Evolutionary conservation across 2,797 vertebrate genomes (phyloP).

Genomic region (Ciconia nigra): DNA sequence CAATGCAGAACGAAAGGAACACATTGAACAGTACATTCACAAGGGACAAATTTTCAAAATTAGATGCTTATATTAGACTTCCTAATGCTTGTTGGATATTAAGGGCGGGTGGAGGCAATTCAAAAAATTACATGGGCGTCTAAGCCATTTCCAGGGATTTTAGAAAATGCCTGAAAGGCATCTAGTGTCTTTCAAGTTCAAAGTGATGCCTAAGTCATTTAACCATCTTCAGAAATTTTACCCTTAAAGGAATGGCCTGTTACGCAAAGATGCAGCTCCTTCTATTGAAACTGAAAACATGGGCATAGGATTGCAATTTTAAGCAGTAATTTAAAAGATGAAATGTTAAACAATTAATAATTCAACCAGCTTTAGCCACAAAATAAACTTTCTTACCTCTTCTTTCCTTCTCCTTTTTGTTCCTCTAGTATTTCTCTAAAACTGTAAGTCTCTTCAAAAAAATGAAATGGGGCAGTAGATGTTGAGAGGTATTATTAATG

Average conservation of each 20-base stretch:
- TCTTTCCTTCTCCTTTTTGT: background rate
- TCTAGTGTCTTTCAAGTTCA: background rate
- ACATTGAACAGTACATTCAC: background rate
- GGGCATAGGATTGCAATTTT: background rate
- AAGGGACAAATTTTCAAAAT: background rate
- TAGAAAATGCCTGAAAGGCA: background rate
- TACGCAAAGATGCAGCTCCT: background rate
- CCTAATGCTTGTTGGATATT: background rate
- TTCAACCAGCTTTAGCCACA: background rate
- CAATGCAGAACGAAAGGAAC: background rate
- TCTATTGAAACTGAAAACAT: background rate
- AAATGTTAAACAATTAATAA: background rate
- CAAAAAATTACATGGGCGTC: background rate
- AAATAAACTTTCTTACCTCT: background rate
- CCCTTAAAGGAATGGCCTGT: background rate
- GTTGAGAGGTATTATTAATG: conserved; percentile 21
- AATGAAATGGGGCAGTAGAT: background rate
- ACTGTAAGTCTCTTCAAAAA: background rate
- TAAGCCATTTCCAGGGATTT: background rate
- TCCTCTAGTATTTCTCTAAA: background rate
- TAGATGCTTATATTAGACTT: background rate
- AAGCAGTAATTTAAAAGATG: background rate
- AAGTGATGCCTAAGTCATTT: background rate
- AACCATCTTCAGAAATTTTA: background rate
- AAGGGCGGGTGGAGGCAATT: background rate